Evolutionary conservation across 2,113 vertebrate genomes (phyloP), one percentile per base, ranked within the genome.

Genomic region (Oreochromis spilurus): DNA sequence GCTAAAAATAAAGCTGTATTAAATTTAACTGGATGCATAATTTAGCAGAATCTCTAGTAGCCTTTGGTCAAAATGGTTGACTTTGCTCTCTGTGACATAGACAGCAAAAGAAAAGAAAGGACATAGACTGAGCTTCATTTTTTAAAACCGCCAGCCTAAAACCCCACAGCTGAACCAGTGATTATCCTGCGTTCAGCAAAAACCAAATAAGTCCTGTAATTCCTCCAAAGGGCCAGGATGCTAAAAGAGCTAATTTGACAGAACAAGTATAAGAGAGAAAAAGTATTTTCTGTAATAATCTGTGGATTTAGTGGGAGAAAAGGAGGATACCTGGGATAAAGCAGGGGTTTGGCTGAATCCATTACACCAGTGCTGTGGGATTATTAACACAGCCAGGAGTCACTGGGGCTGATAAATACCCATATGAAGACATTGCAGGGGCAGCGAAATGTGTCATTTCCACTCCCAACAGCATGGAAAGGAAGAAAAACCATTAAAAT

Each of bases 201-300:
- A 91, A 91, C 82, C 81, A 93, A 92, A 93, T 92, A 95, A 95
- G 81, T 93, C 91, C 87, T 89, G 79, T 96, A 94, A 95, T 95
- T 94, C 92, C 95, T 91, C 88, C 89, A 93, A 91, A 91, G 91
- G 93, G 87, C 88, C 79, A 4, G 75, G 81, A 90, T 91, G 70
- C 88, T 95, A 91, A 95, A 93, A 89, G 86, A 95, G 84, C 93
- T 95, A 88, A 96, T 96, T 96, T 95, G 94, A 95, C 93, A 93
- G 95, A 96, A 96, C 95, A 94, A 94, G 90, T 94, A 91, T 93
- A 90, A 91, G 92, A 88, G 91, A 92, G 90, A 91, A 93, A 95
- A 94, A 92, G 89, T 91, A 93, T 95, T 96, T 94, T 93, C 90
- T 92, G 91, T 93, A 91, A 94, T 96, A 95, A 96, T 96, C 92